Evolutionary conservation across 2,113 vertebrate species (phyloP), one percentile per base, ranked within the genome.

Genomic region (Nothocercus nigrocapillus): DNA sequence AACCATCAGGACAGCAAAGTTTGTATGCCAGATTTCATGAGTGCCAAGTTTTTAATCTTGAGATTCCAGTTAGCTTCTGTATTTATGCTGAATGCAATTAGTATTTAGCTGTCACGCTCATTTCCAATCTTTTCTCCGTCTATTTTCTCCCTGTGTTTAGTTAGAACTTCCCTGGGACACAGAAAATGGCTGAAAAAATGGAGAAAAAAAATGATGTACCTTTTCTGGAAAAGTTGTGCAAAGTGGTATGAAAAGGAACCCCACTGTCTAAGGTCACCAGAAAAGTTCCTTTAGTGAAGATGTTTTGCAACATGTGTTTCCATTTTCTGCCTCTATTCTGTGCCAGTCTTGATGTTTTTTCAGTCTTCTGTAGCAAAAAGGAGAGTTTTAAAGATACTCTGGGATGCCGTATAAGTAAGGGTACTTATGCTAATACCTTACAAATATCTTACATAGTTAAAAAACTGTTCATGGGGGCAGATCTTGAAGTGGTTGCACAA

Each of bases 171-270:
- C 27, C 38, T 81, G 44, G 34, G 73, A 94, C 47, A 56, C 13
- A 84, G 40, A 78, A 94, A 94, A 91, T 75, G 34, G 24, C 34
- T 88, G 56, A 84, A 94, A 79, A 79, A 95, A 76, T 64, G 9
- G 47, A 62, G n/a, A 53, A 69, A 92, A 88, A 18, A 49, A 81
- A 63, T 56, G 22, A 13, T 49, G 49, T 82, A 86, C 53, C 42
- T 85, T 87, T 91, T 76, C 81, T 82, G 64, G 61, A 58, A 51
- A 93, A 47, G 32, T 34, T 91, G 49, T 49, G 49, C 49, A 49
- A 49, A 49, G 20, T 49, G 49, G 49, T 49, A 49, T 22, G 56
- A 61, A 77, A 86, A 94, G 45, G 21, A 85, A 17, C 42, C 19
- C 34, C 5, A 15, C 56, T 81, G 51, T 78, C 61, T 83, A 69